Base-by-base conservation (phyloP, 1,140 invertebrate species). In the Aplysia californica region DNA sequence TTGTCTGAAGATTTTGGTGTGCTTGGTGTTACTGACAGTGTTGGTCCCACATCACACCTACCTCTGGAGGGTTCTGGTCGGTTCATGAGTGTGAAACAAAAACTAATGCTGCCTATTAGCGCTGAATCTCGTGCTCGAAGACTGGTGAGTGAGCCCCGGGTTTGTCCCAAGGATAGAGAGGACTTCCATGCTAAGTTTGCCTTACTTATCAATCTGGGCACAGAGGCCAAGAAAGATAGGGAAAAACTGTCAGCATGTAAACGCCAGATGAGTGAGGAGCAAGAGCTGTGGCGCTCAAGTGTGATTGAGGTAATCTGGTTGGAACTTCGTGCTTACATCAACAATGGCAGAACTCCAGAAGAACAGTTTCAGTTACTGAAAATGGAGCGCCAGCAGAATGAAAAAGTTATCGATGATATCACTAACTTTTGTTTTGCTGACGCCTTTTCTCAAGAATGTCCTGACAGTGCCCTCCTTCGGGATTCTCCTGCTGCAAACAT, bases 301-400 rank as follows among this genome's bases (percentile, higher is more conserved):
- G 87, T 95, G 10, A 96, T 96, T 89, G 96, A 97, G 90, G 90
- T 96, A 78, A 94, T 97, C 75, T 97, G 96, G 96, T 86, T 97
- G 79, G 96, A 97, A 91, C 90, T 97, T 39, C 95, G 95, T 86
- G 96, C 95, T 0, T 94, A 93, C 90, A 92, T 95, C 65, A 94
- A 94, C 0, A 94, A 94, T 18, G 64, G 79, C 76, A 89, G 93
- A 23, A 93, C 92, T 3, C 90, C 93, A 3, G 91, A 93, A 39
- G 93, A 94, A 81, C 94, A 96, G 89, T 95, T 96, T 86, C 92
- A 93, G 58, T 94, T 93, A 86, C 89, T 97, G 0, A 95, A 93
- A 81, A 90, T 92, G 67, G 93, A 94, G 76, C 91, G 95, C 6
- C 92, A 94, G 76, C 91, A 92, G 75, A 93, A 96, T 79, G 93